These are phyloP conservation scores for Nemapogon koenigi DNA, from an alignment of 2,888 invertebrate species.

Conservation along the genomic window DNA sequence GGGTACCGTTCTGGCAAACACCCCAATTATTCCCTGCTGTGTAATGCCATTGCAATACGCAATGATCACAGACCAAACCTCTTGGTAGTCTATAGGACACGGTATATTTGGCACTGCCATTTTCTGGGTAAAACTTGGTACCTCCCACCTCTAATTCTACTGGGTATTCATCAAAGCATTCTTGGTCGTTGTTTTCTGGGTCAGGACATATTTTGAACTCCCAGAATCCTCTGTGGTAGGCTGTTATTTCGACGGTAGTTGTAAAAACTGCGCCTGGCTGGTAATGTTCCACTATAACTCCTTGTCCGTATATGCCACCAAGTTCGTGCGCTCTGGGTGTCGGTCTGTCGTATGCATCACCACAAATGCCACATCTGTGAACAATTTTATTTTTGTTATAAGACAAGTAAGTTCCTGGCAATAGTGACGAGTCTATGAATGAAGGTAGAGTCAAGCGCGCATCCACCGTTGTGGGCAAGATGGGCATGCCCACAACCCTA, in stretches of 20 bases:
- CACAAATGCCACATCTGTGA: constrained; percentile 78
- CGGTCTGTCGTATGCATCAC: constrained; percentile 76
- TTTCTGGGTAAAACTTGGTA: constrained; percentile 71
- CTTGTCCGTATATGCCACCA: constrained; percentile 80
- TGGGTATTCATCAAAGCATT: constrained; percentile 74
- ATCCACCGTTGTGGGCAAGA: no score
- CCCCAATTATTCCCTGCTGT: constrained; percentile 87
- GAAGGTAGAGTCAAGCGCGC: no score
- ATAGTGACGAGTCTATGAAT: no score
- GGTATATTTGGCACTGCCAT: constrained; percentile 73
- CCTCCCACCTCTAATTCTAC: constrained; percentile 62
- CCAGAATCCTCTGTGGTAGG: constrained; percentile 85
- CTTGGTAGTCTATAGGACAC: constrained; percentile 66
- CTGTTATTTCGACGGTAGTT: constrained; percentile 78
- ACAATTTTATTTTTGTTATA: no score
- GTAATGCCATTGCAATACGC: constrained; percentile 87
- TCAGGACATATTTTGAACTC: constrained; percentile 82
- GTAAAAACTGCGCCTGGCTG: constrained; percentile 68
- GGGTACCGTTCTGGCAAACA: constrained; percentile 69
- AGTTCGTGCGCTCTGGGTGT: constrained; percentile 78
- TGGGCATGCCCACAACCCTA: no score
- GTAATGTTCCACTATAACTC: constrained; percentile 76
- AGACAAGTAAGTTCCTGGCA: no score
- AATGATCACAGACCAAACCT: constrained; percentile 75
- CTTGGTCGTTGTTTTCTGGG: constrained; percentile 69